phyloP scores from a whole-genome alignment of 2,113 vertebrate genomes.

The Pogonocichla stellata region DNA sequence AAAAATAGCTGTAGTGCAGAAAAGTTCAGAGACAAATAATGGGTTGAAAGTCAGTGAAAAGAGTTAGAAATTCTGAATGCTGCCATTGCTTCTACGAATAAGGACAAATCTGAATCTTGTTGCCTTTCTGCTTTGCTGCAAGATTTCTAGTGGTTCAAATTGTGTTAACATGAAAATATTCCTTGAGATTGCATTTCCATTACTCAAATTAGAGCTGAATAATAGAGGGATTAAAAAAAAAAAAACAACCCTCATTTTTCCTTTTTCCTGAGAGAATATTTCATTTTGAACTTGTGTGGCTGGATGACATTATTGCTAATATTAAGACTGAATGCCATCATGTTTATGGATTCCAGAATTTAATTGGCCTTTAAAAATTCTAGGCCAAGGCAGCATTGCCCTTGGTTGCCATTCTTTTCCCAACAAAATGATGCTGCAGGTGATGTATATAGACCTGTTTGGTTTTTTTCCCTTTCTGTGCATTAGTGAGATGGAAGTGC shows the following conservation, averaged over 20 bases:
- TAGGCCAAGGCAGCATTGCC: neutral
- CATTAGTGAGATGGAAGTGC: neutral
- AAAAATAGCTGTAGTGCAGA: neutral
- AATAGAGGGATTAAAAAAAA: neutral
- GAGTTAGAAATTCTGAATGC: neutral
- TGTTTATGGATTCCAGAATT: neutral
- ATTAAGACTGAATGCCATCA: neutral
- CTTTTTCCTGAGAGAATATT: neutral
- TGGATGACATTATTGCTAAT: neutral
- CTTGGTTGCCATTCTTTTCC: neutral
- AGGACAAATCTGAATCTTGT: neutral
- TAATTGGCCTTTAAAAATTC: neutral
- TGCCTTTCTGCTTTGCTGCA: neutral
- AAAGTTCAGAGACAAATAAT: neutral
- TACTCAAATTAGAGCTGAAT: neutral
- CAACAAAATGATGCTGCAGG: neutral
- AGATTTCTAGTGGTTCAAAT: neutral
- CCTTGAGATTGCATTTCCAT: neutral
- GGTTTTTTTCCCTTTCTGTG: neutral
- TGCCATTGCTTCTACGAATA: neutral
- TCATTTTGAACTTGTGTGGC: neutral
- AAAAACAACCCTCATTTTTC: neutral
- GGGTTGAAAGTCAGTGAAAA: neutral
- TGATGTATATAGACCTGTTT: accelerated
- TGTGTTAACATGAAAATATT: neutral